phyloP scores from a whole-genome alignment of 2,797 vertebrate genomes.

The Poecilia gillii region DNA sequence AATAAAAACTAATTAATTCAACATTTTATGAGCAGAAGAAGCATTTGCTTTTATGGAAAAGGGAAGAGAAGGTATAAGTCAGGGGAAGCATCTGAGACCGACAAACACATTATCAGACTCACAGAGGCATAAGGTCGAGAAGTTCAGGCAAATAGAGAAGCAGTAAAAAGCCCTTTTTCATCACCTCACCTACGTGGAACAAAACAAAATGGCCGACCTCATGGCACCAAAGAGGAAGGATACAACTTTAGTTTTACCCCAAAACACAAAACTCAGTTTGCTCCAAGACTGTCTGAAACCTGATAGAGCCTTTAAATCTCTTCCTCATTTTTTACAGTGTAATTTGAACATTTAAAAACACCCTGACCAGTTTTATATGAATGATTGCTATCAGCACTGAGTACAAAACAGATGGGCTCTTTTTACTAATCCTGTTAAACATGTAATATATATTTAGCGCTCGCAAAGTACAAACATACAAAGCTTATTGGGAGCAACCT shows the following conservation, averaged over 20 bases:
- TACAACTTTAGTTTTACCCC: slow-evolving; percentile 55
- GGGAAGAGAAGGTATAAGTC: slow-evolving; percentile 53
- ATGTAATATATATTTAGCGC: slow-evolving; percentile 70
- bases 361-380: slow-evolving; percentile 68
- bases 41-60: slow-evolving; percentile 58
- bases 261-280: slow-evolving; percentile 36
- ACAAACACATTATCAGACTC: slow-evolving; percentile 58
- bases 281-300: slow-evolving; percentile 21
- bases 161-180: slow-evolving; percentile 80
- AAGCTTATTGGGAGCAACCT: slow-evolving; percentile 62
- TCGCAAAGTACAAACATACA: slow-evolving; percentile 71
- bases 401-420: slow-evolving; percentile 71
- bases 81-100: slow-evolving; percentile 56
- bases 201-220: slow-evolving; percentile 50
- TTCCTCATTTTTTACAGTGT: slow-evolving; percentile 55
- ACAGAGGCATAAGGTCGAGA: slow-evolving; percentile 62
- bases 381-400: slow-evolving; percentile 70
- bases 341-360: slow-evolving; percentile 61
- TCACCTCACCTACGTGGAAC: slow-evolving; percentile 70
- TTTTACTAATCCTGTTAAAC: slow-evolving; percentile 65
- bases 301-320: slow-evolving; percentile 29
- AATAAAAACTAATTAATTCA: background rate
- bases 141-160: slow-evolving; percentile 70
- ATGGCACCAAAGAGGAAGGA: slow-evolving; percentile 60
- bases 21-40: slow-evolving; percentile 49